A percentile compares a stretch with the other conserved stretches of the same genome.
Conservation (phyloP, 2,797 vertebrate species). For the Alauda arvensis region DNA sequence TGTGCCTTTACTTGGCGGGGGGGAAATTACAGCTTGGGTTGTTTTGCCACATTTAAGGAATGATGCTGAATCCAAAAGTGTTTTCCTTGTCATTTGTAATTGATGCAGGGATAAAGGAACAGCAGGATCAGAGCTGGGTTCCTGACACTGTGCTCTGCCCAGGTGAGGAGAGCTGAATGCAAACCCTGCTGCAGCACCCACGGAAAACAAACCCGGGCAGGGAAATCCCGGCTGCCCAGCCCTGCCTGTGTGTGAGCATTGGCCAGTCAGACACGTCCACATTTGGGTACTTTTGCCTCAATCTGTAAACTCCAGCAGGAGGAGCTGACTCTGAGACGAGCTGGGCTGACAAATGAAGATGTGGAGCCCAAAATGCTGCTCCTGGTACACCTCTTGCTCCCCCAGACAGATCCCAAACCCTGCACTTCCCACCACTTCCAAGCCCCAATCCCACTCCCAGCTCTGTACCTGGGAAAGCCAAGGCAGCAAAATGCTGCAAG, state of each 20-base stretch:
- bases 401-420: accelerated
- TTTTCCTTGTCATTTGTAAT: not conserved
- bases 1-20: not conserved
- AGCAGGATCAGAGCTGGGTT: not conserved
- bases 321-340: not conserved
- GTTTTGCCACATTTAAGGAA: not conserved
- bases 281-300: not conserved
- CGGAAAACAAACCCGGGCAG: accelerated
- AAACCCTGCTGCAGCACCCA: not conserved
- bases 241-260: not conserved
- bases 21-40: not conserved
- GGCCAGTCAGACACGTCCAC: not conserved
- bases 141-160: not conserved
- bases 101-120: not conserved
- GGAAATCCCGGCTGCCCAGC: not conserved
- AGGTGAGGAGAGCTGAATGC: not conserved
- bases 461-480: not conserved
- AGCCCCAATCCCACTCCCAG: not conserved
- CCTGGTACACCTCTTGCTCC: not conserved
- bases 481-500: not conserved
- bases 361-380: not conserved
- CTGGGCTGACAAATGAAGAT: not conserved
- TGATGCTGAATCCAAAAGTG: not conserved
- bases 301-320: not conserved
- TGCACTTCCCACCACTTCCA: not conserved